phyloP scores from a whole-genome alignment of 2,888 invertebrate genomes.

The Parnassius mnemosyne region DNA sequence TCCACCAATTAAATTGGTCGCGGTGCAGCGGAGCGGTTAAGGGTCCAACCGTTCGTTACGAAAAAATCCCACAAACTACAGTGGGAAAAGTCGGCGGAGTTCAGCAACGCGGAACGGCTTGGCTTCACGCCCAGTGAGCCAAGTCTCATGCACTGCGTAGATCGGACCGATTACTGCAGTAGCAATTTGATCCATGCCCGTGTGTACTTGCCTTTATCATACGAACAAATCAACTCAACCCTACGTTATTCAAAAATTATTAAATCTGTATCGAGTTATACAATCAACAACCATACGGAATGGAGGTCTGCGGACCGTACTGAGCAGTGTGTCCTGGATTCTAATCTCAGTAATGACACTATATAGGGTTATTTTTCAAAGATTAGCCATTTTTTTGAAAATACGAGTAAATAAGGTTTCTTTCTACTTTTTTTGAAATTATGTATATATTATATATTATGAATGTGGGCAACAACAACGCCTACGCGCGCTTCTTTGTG shows the following conservation, averaged over 20 bases:
- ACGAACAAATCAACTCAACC: slow-evolving; percentile 27
- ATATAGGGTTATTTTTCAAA: too few relatives aligned
- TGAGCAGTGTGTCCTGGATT: too few relatives aligned
- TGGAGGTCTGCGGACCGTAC: too few relatives aligned
- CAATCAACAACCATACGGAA: too few relatives aligned
- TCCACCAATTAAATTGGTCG: slow-evolving; percentile 29
- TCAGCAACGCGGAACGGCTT: slow-evolving; percentile 67
- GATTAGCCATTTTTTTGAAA: too few relatives aligned
- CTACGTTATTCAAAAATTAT: background rate
- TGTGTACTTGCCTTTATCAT: slow-evolving; percentile 39
- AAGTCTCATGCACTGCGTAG: slow-evolving; percentile 59
- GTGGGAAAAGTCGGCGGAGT: slow-evolving; percentile 67
- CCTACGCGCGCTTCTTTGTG: too few relatives aligned
- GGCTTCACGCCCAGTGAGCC: slow-evolving; percentile 67
- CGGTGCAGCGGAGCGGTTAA: slow-evolving; percentile 37
- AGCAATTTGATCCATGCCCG: slow-evolving; percentile 55
- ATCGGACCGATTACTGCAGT: slow-evolving; percentile 60
- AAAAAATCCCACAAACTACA: slow-evolving; percentile 50
- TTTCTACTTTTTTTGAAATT: too few relatives aligned
- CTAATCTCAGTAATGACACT: too few relatives aligned
- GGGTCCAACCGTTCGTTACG: slow-evolving; percentile 55
- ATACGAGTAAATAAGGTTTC: too few relatives aligned
- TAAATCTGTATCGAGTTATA: background rate
- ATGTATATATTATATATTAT: too few relatives aligned
- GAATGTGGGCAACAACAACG: too few relatives aligned